Conservation (phyloP, 2,797 vertebrate genomes). For the Fringilla coelebs region DNA sequence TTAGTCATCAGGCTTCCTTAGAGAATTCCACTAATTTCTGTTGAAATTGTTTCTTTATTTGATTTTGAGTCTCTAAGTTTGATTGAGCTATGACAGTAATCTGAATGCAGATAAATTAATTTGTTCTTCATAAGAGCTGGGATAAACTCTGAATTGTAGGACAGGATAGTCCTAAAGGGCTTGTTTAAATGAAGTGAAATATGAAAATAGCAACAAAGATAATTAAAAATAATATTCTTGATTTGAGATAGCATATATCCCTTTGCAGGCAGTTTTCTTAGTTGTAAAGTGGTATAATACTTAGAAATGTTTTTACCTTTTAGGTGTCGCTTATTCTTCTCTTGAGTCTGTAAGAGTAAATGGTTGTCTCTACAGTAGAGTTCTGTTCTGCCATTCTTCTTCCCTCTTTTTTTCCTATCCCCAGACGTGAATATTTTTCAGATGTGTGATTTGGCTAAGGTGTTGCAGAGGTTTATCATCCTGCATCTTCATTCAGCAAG, state of each 20-base stretch:
- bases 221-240: not conserved
- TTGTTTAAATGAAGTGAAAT: not conserved
- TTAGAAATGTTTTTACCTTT: not conserved
- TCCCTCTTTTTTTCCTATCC: not conserved
- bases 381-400: not conserved
- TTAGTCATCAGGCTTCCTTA: not conserved
- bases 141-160: not conserved
- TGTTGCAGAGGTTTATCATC: not conserved
- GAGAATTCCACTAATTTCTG: not conserved
- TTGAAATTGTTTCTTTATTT: not conserved
- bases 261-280: not conserved
- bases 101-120: not conserved
- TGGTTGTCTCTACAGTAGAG: not conserved
- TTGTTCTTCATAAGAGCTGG: not conserved
- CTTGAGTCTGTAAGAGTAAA: not conserved
- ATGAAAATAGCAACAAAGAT: not conserved
- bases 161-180: not conserved
- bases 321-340: not conserved
- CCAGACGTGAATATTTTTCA: not conserved
- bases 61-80: not conserved
- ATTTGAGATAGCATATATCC: not conserved
- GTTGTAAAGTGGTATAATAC: not conserved
- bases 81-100: not conserved
- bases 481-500: not conserved
- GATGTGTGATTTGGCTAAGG: not conserved